These are phyloP conservation scores for Gastracanthus pulcherrimus DNA, from an alignment of 2,888 invertebrate species.

Conservation along the genomic window DNA sequence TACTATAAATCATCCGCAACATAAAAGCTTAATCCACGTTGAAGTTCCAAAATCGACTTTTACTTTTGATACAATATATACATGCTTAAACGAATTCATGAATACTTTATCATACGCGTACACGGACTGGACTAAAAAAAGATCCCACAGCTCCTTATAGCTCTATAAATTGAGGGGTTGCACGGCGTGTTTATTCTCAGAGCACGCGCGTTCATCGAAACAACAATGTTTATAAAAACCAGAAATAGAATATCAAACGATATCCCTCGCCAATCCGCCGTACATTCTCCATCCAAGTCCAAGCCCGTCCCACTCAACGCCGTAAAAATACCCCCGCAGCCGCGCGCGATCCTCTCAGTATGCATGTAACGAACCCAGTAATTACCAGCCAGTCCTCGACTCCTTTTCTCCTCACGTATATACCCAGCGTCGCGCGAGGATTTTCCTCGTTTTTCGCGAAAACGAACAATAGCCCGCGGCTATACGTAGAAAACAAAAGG, in stretches of 20 bases:
- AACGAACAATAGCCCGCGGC: slow-evolving; percentile 8
- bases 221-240: slow-evolving; percentile 11
- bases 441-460: slow-evolving; percentile 45
- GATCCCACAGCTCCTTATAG: background rate
- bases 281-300: too few species aligned
- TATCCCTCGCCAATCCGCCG: background rate
- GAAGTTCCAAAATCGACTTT: too few species aligned
- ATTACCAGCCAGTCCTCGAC: slow-evolving; percentile 26
- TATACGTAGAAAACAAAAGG: background rate
- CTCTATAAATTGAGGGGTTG: slow-evolving; percentile 22
- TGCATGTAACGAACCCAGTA: slow-evolving; percentile 29
- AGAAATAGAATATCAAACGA: slow-evolving; percentile 13
- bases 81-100: too few species aligned
- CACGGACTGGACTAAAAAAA: slow-evolving; percentile 22
- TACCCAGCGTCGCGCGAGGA: background rate
- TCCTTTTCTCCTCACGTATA: slow-evolving; percentile 31
- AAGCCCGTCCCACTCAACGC: too few species aligned
- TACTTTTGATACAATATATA: too few species aligned
- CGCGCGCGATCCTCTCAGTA: too few species aligned
- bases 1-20: too few species aligned
- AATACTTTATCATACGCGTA: background rate
- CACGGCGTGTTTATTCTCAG: slow-evolving; percentile 4
- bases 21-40: too few species aligned
- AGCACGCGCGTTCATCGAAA: slow-evolving; percentile 27
- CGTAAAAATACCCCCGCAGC: too few species aligned